Evolutionary conservation across 2,113 vertebrate species (phyloP).

Genomic region (Neogale vison): DNA sequence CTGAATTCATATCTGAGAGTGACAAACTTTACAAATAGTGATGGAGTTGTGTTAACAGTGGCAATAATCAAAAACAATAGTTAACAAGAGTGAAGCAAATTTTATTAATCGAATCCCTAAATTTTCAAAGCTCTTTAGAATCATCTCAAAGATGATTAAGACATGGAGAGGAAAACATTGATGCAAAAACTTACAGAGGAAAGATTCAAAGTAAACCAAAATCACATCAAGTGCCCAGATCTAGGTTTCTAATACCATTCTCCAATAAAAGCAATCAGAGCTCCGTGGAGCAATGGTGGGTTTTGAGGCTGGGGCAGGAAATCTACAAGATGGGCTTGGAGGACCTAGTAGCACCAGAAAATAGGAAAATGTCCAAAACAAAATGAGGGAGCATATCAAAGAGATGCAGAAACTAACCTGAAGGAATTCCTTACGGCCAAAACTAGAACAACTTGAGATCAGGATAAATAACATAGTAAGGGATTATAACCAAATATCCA

Average conservation of each 20-base stretch:
- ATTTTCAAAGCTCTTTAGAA: slow-evolving; percentile 27
- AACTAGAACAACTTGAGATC: not conserved
- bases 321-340: not conserved
- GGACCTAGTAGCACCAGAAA: not conserved
- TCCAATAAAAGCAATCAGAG: not conserved
- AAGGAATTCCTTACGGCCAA: not conserved
- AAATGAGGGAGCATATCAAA: not conserved
- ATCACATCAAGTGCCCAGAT: not conserved
- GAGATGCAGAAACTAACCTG: not conserved
- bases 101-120: not conserved
- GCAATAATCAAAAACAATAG: not conserved
- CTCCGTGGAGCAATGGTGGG: not conserved
- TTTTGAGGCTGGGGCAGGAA: not conserved
- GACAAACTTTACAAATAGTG: slow-evolving; percentile 5
- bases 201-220: slow-evolving; percentile 1
- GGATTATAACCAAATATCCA: not conserved
- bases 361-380: not conserved
- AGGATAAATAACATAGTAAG: not conserved
- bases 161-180: not conserved
- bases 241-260: not conserved
- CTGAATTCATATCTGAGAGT: not conserved
- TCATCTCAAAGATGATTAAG: not conserved
- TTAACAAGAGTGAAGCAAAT: not conserved
- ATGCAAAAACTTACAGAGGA: not conserved
- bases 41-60: not conserved